Percentiles rank a stretch among this genome's conserved stretches.
These are phyloP conservation scores for Melanerpes formicivorus DNA, from an alignment of 2,113 vertebrate genomes.

Conservation along the genomic window DNA sequence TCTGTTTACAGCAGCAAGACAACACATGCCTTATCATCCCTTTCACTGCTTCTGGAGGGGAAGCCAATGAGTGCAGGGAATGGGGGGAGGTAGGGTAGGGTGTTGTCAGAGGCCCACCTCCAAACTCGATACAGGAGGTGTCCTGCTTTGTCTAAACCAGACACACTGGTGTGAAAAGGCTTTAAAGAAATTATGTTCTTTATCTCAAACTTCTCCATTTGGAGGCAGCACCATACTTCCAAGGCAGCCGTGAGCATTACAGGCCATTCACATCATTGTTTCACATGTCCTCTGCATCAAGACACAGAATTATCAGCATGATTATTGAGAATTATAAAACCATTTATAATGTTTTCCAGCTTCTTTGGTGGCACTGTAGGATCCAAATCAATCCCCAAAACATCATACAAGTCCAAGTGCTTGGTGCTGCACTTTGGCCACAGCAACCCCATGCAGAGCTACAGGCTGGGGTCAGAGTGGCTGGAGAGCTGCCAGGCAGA, in stretches of 20 bases:
- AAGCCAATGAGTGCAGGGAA: rapidly evolving
- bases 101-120: neutral
- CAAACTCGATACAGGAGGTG: neutral
- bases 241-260: rapidly evolving
- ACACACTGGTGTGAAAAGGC: neutral
- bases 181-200: neutral
- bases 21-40: rapidly evolving
- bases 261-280: neutral
- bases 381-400: neutral
- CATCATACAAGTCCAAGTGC: neutral
- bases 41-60: neutral
- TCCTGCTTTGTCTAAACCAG: neutral
- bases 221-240: neutral
- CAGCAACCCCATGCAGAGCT: no score
- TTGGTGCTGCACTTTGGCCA: no score
- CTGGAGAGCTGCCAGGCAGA: no score
- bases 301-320: neutral
- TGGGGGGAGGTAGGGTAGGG: no score
- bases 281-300: neutral
- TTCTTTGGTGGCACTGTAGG: neutral
- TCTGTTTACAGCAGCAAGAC: neutral
- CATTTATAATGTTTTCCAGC: neutral
- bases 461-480: no score
- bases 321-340: neutral
- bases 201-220: neutral